Base-by-base conservation (phyloP, 2,888 invertebrate species). In the Pristionchus japonicus region DNA sequence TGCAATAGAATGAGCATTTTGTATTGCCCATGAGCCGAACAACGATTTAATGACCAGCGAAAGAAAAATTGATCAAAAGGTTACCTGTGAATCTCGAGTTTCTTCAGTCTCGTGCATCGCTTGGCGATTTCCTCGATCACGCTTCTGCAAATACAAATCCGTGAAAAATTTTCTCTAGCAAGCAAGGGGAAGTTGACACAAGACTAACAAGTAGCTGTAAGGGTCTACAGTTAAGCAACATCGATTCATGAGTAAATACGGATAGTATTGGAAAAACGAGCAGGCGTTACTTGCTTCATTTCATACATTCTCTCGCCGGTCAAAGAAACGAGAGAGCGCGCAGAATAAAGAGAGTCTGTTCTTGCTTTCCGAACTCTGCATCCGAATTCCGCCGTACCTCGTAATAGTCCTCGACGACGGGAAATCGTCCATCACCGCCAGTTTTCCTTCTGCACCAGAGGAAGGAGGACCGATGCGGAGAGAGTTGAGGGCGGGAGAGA, bases 391-490 rank as follows among this genome's bases (percentile, higher is more conserved):
- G 3, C n/a, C 80, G 52, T 15, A n/a, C 83, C 83, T 49, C 1
- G 85, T 85, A 20, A 85, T 31, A 11, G 85, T 85, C n/a, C 40
- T 37, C 43, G 64, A 64, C 0, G 85, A 85, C 20, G 85, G 85
- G n/a, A 85, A 85, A 4, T 85, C 40, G 43, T 64, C 85, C 20
- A 52, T 13, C 20, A 15, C 11, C 27, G 85, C 40, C 23, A 31
- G n/a, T 52, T 9, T 27, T 0, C 43, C n/a, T 11, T 17, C 17
- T 6, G 64, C n/a, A 3, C 61, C 27, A 37, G 85, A 61, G 7
- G 85, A 37, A 64, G 85, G 85, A 85, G 43, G 23, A 0, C 85
- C 85, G 43, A 85, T 85, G 17, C 85, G 85, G 31, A 85, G 85
- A 3, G 85, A 85, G 40, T 7, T 6, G 61, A 85, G 64, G 20